These are phyloP conservation scores for Trissolcus brochymenae DNA, from an alignment of 2,888 invertebrate species.

Conservation along the genomic window DNA sequence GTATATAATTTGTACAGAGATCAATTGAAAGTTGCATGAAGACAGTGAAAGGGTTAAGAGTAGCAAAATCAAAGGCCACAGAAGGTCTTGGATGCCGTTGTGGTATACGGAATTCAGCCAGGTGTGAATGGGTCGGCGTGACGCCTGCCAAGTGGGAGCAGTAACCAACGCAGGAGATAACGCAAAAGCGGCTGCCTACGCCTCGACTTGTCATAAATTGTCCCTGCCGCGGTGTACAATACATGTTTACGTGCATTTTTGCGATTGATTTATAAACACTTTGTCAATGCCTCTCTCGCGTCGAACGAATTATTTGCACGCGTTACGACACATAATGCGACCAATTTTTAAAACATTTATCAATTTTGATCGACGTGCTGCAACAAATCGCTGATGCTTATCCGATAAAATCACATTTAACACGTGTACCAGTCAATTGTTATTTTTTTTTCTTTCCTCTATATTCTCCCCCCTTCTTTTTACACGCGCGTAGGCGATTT, in stretches of 20 bases:
- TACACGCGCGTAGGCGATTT: too few species aligned
- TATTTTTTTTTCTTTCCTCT: too few species aligned
- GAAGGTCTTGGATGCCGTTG: slow-evolving; percentile 41
- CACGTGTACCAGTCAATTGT: too few species aligned
- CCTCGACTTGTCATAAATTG: slow-evolving; percentile 66
- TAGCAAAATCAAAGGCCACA: slow-evolving; percentile 6
- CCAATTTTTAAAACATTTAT: slow-evolving; percentile 23
- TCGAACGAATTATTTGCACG: slow-evolving; percentile 15
- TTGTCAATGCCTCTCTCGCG: slow-evolving; percentile 29
- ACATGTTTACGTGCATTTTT: slow-evolving; percentile 37
- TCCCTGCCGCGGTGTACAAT: slow-evolving; percentile 57
- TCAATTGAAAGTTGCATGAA: neutral
- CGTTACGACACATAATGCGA: slow-evolving; percentile 20
- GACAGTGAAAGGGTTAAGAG: slow-evolving; percentile 5
- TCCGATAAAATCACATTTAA: too few species aligned
- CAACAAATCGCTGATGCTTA: neutral
- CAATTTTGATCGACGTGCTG: neutral
- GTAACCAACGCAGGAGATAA: slow-evolving; percentile 60
- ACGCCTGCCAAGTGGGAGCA: slow-evolving; percentile 42
- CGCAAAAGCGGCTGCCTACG: slow-evolving; percentile 66
- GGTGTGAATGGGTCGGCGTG: slow-evolving; percentile 46
- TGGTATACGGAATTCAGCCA: slow-evolving; percentile 48
- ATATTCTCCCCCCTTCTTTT: too few species aligned
- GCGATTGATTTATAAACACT: slow-evolving; percentile 49
- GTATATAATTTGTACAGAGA: neutral